Evolutionary conservation across 2,797 vertebrate species (phyloP).

Genomic region (Otus scops): DNA sequence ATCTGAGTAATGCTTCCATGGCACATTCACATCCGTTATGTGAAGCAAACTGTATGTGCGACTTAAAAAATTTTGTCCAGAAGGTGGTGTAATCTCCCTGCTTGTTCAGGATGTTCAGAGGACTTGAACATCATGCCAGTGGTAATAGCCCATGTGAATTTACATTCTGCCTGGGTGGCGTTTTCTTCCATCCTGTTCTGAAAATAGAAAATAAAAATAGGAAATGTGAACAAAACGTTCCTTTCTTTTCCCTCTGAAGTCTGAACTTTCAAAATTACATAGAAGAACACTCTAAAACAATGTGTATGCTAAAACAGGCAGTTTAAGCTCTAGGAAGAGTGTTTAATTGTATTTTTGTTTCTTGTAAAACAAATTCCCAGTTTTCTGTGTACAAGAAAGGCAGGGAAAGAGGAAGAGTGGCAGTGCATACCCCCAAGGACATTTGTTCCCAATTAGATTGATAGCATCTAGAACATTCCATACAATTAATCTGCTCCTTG

Average conservation of each 20-base stretch:
- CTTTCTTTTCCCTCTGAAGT: background rate
- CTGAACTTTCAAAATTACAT: background rate
- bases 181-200: conserved; percentile 8
- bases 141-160: background rate
- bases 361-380: background rate
- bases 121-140: background rate
- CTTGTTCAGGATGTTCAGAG: background rate
- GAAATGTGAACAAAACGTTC: background rate
- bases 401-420: background rate
- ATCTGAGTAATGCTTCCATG: fast-evolving
- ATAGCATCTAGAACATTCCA: background rate
- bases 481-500: background rate
- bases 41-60: background rate
- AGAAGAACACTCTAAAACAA: background rate
- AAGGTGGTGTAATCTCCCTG: conserved; percentile 67
- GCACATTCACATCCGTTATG: fast-evolving
- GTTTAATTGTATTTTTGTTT: background rate
- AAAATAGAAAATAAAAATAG: background rate
- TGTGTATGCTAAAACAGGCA: background rate
- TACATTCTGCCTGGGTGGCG: background rate
- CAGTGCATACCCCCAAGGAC: background rate
- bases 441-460: background rate
- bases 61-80: conserved; percentile 47
- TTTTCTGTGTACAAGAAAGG: background rate
- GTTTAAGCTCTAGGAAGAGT: background rate